A percentile compares a stretch with the other conserved stretches of the same genome.
These are phyloP conservation scores for Eupithecia tripunctaria DNA, from an alignment of 2,888 invertebrate species.

Conservation along the genomic window DNA sequence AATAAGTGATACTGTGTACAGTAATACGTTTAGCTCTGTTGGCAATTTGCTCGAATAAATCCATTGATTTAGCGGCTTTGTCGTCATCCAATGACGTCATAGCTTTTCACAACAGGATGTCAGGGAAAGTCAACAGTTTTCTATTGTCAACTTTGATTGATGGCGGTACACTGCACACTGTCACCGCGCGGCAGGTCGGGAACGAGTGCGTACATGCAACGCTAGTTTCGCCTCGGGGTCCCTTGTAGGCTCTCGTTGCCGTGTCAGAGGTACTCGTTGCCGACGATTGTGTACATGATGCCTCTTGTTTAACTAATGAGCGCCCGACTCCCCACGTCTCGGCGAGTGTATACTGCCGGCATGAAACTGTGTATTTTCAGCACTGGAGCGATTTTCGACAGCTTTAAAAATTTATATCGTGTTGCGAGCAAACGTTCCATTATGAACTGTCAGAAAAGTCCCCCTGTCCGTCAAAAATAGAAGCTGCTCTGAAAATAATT, in stretches of 20 bases:
- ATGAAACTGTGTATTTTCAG: background rate
- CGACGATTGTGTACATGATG: background rate
- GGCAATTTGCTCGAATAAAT: conserved; percentile 30
- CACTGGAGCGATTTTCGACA: background rate
- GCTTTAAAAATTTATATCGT: background rate
- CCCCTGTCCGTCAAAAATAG: background rate
- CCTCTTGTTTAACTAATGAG: background rate
- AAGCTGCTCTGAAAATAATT: background rate
- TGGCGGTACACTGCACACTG: background rate
- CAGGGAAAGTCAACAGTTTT: conserved; percentile 15
- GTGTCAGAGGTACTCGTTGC: background rate
- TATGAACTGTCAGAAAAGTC: background rate
- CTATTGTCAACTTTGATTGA: conserved; percentile 4
- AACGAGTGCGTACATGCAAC: background rate
- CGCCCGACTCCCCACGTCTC: background rate
- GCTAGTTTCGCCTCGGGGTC: background rate
- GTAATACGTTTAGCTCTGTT: conserved; percentile 21
- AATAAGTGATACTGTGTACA: conserved; percentile 33
- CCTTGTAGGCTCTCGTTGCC: background rate
- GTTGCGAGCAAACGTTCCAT: background rate
- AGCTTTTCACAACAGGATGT: conserved; percentile 25
- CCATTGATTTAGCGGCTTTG: conserved; percentile 13
- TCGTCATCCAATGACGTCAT: background rate
- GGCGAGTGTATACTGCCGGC: background rate
- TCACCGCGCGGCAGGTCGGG: background rate